phyloP scores from a whole-genome alignment of 2,797 vertebrate species.

The Coilia nasus region DNA sequence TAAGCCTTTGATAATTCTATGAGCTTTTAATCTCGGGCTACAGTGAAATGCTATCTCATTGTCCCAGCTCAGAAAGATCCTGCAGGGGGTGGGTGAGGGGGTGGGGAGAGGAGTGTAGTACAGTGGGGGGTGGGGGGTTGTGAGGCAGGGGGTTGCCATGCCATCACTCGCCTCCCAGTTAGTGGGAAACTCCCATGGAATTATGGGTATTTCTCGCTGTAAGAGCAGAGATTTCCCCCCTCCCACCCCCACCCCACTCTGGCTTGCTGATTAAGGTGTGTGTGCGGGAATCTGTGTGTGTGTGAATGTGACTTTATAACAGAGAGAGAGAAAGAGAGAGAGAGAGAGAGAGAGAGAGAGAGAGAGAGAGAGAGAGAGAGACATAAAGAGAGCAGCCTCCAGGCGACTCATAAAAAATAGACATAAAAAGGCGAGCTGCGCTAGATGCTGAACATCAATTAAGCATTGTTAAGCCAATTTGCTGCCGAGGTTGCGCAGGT shows the following conservation, averaged over 20 bases:
- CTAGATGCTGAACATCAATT: conserved; percentile 59
- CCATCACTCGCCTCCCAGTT: conserved; percentile 38
- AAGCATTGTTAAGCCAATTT: conserved; percentile 73
- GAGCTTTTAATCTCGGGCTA: conserved; percentile 75
- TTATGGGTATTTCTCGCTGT: background rate
- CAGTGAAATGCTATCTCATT: conserved; percentile 77
- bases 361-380: no score
- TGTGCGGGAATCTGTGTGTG: no score
- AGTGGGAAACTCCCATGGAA: conserved; percentile 22
- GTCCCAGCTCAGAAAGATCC: conserved; percentile 55
- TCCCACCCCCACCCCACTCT: background rate
- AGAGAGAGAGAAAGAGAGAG: no score
- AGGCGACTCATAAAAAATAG: conserved; percentile 23
- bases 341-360: no score
- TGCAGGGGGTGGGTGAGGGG: background rate
- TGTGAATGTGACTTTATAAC: no score
- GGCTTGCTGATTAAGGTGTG: conserved; percentile 14
- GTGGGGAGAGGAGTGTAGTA: background rate
- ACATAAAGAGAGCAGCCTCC: background rate
- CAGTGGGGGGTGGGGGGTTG: conserved; percentile 27
- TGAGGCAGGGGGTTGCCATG: conserved; percentile 39
- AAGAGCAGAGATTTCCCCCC: background rate
- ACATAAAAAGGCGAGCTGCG: conserved; percentile 49
- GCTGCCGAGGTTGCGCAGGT: background rate
- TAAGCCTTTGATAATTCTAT: conserved; percentile 79